Evolutionary conservation across 2,888 invertebrate species (phyloP).

Genomic region (Halictus quadricinctus): DNA sequence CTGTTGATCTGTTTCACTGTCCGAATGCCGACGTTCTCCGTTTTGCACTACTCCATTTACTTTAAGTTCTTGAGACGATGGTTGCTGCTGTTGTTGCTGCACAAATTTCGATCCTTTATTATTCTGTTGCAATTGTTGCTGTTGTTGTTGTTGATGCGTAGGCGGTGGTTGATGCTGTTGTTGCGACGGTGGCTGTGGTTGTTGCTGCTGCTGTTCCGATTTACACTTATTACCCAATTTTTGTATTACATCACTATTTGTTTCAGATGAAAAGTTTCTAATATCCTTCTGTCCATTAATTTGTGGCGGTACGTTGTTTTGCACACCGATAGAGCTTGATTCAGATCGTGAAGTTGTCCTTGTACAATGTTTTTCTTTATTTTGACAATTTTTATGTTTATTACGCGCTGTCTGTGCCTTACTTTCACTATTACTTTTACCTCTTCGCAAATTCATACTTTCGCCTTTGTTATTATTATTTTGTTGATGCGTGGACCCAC

Average conservation of each 20-base stretch:
- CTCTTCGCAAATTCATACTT: slow-evolving; percentile 78
- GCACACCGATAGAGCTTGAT: slow-evolving; percentile 77
- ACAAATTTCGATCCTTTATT: slow-evolving; percentile 69
- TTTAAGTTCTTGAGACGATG: slow-evolving; percentile 72
- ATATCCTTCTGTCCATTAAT: slow-evolving; percentile 76
- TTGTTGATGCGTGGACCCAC: slow-evolving; percentile 66
- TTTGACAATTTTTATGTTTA: slow-evolving; percentile 83
- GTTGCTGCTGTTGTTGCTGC: slow-evolving; percentile 65
- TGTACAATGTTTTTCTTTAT: slow-evolving; percentile 80
- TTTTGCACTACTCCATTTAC: slow-evolving; percentile 74
- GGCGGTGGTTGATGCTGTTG: slow-evolving; percentile 51
- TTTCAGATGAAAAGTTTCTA: slow-evolving; percentile 71
- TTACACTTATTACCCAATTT: slow-evolving; percentile 74
- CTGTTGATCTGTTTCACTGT: slow-evolving; percentile 77
- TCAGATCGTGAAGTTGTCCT: slow-evolving; percentile 81
- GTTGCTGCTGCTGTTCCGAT: slow-evolving; percentile 60
- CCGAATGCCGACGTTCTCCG: slow-evolving; percentile 77
- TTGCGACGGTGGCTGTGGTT: slow-evolving; percentile 51
- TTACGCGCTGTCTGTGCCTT: slow-evolving; percentile 84
- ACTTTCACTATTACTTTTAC: slow-evolving; percentile 81
- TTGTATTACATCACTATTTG: slow-evolving; percentile 72
- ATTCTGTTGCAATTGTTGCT: slow-evolving; percentile 51
- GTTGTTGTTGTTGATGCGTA: slow-evolving; percentile 45
- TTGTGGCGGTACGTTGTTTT: slow-evolving; percentile 69
- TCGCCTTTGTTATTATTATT: slow-evolving; percentile 83